Base-by-base conservation (phyloP, 2,888 invertebrate species). In the Limnephilus marmoratus region DNA sequence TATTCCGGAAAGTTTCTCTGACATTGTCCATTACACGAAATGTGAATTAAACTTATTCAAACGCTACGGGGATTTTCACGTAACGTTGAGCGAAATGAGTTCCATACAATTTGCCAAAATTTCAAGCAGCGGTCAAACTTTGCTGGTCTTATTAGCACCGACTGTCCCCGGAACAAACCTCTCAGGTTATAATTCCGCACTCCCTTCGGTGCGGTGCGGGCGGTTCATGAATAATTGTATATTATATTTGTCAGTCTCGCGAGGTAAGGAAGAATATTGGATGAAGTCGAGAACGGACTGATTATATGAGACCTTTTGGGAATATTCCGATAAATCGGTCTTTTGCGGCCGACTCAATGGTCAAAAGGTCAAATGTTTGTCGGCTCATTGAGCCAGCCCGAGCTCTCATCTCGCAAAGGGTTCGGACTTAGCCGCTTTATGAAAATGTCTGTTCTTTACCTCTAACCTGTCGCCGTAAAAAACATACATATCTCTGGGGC, bases 291-390 rank as follows among this genome's bases (percentile, higher is more conserved):
- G 92, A 91, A 89, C 91, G 90, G 89, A 92, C 92, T 92, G 91
- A 93, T 93, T 93, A 93, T 90, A 91, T 91, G 90, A 90, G 45
- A 92, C 93, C 92, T 92, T 91, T 86, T 49, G 88, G 91, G 90
- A 93, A 92, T 92, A 92, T 92, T 91, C 92, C 90, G 90, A 93
- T 93, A 93, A 93, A 92, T 93, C 92, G 91, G 90, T 90, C 92
- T 91, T 87, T 92, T 91, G 92, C 90, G 92, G 91, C 91, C 92
- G 92, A 90, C 92, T 92, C 92, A 92, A 89, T 91, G 93, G 89
- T 91, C 93, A 91, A 90, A 90, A 93, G 93, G 93, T 90, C 92
- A 86, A 89, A 93, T 82, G 91, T 86, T 91, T 80, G 83, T 85
- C 92, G 92, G 91, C 90, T 92, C 92, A 93, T 92, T 91, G 91